phyloP scores from a whole-genome alignment of 2,888 invertebrate species.

The Aricia artaxerxes region DNA sequence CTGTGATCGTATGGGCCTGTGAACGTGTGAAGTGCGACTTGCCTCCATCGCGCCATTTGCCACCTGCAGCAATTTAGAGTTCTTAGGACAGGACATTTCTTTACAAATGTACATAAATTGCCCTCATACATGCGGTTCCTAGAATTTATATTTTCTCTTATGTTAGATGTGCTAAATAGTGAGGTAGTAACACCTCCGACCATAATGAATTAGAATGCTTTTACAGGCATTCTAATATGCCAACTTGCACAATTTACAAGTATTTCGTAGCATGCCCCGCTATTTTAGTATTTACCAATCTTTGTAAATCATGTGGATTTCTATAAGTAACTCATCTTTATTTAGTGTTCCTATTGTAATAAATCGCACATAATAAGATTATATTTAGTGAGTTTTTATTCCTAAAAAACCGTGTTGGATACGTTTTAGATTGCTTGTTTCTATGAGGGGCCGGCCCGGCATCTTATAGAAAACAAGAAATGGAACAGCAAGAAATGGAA shows the following conservation, averaged over 20 bases:
- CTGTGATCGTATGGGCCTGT: background rate
- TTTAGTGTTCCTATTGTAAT: too few species aligned
- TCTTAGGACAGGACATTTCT: background rate
- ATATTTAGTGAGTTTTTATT: background rate
- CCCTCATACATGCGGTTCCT: background rate
- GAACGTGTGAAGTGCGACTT: slow-evolving; percentile 4
- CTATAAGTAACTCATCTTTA: too few species aligned
- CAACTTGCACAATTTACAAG: background rate
- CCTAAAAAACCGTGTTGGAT: too few species aligned
- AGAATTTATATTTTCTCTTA: background rate
- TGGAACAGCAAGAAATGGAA: too few species aligned
- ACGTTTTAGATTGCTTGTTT: too few species aligned
- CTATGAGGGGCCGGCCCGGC: too few species aligned
- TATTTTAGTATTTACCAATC: too few species aligned
- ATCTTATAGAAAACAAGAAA: too few species aligned
- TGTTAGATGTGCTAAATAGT: background rate
- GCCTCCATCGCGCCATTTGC: background rate
- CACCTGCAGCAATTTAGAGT: slow-evolving; percentile 5
- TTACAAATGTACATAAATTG: background rate
- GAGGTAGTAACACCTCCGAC: background rate
- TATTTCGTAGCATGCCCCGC: too few species aligned
- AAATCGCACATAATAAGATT: too few species aligned
- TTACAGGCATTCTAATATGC: background rate
- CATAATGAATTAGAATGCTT: background rate
- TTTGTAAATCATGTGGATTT: too few species aligned